Evolutionary conservation across 92 coral and sea anemone genomes (phyloP), one percentile per base, ranked within the genome.

Genomic region (Diadumene lineata): DNA sequence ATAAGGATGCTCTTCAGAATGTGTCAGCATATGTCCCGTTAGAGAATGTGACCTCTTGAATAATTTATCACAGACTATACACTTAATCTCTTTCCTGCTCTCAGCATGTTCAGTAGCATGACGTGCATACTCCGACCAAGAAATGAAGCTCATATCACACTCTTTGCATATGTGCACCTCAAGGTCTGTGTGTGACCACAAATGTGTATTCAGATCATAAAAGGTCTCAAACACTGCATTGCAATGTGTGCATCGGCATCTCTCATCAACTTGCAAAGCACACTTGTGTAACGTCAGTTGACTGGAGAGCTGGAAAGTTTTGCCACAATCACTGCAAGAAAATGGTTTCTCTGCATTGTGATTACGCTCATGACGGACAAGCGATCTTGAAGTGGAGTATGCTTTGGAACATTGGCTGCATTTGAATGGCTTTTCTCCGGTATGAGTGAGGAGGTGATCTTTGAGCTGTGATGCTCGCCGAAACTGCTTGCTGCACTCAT

Each of bases 351-450:
- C 85, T 0, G 38, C 70, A 34, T 50, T 69, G 51, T 85, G 90
- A 15, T 17, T 16, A 10, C 78, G 66, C 28, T 85, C 85, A 32
- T 85, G 90, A n/a, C 84, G 74, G 19, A 85, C 78, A 21, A 85
- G 73, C 0, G 82, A 77, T 26, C 76, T 56, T 13, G 77, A 81
- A 0, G 85, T 85, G 4, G 73, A 60, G 55, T 80, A 85, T 0
- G 90, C 44, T 68, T 85, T 85, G 1, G 78, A 24, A 57, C 90
- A 85, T 43, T 72, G 72, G 50, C 79, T 77, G 53, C 90, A 85
- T 48, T 75, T 70, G 21, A 50, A 69, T 6, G 80, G 82, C 32
- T 75, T 85, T 48, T 64, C 79, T 0, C 69, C 76, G 2, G 62
- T 48, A 66, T 85, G 90, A 1, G 78, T 80, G 31, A 74, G 38